Conservation (phyloP, 2,797 vertebrate species). For the Myotis pilosus region DNA sequence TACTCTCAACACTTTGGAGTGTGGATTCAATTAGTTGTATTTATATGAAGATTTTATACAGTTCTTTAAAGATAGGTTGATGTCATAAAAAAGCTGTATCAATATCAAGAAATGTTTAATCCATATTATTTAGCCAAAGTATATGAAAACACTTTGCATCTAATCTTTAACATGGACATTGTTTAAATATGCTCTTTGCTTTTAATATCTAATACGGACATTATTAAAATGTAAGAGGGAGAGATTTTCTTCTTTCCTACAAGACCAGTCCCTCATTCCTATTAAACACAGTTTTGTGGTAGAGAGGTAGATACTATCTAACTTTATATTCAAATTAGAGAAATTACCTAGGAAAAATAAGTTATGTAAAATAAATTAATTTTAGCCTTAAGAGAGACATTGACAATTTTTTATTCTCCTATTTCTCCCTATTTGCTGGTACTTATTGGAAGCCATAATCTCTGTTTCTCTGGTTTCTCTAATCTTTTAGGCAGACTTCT, state of each 20-base stretch:
- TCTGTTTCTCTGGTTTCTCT: slow-evolving; percentile 38
- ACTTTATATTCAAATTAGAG: slow-evolving; percentile 52
- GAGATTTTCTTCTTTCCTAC: slow-evolving; percentile 8
- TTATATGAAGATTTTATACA: background rate
- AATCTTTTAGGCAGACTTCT: slow-evolving; percentile 8
- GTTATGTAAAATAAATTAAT: slow-evolving; percentile 32
- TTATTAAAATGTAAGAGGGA: slow-evolving; percentile 21
- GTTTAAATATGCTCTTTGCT: slow-evolving; percentile 12
- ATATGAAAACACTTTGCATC: background rate
- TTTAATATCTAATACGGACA: background rate
- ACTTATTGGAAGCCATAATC: background rate
- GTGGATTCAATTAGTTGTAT: slow-evolving; percentile 6
- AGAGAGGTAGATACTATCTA: background rate
- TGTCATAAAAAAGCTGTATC: slow-evolving; percentile 22
- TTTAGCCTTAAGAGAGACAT: slow-evolving; percentile 9
- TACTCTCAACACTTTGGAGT: background rate
- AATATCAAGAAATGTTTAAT: background rate
- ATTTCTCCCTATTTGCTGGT: background rate
- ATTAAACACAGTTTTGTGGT: background rate
- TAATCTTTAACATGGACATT: background rate
- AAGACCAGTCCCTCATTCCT: background rate
- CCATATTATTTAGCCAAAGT: slow-evolving; percentile 4
- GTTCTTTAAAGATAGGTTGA: background rate
- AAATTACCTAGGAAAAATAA: slow-evolving; percentile 31
- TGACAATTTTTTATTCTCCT: background rate